Conservation (phyloP, 2,797 vertebrate genomes). For the Melanotaenia pygmaea region DNA sequence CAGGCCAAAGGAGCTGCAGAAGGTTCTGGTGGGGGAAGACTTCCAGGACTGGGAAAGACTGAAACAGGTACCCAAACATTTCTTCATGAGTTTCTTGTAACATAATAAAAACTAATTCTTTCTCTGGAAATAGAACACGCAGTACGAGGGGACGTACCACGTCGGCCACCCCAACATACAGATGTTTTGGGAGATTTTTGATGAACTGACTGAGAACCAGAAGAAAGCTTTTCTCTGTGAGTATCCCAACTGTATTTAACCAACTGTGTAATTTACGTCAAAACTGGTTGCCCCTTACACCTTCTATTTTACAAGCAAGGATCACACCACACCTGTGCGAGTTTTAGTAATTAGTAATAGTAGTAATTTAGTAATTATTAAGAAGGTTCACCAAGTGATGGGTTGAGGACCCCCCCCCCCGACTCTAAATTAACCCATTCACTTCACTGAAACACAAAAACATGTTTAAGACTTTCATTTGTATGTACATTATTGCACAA, state of each 20-base stretch:
- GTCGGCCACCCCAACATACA: conserved; percentile 83
- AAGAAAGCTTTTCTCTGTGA: conserved; percentile 91
- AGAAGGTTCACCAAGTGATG: too few species aligned
- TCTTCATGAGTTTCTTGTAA: neutral
- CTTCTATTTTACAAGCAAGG: too few species aligned
- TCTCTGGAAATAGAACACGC: conserved; percentile 81
- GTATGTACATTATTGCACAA: neutral
- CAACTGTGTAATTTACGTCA: too few species aligned
- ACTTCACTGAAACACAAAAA: neutral
- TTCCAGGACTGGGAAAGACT: conserved; percentile 90
- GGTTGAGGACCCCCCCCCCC: too few species aligned
- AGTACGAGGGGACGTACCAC: conserved; percentile 82
- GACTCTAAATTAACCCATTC: too few species aligned
- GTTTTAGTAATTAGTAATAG: too few species aligned
- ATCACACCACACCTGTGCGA: too few species aligned
- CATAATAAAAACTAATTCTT: rapidly evolving
- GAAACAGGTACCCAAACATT: conserved; percentile 82
- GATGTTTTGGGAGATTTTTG: conserved; percentile 95
- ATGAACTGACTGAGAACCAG: conserved; percentile 88
- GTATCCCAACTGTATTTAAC: conserved; percentile 57
- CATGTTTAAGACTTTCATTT: neutral
- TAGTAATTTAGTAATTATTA: too few species aligned
- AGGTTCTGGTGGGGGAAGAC: conserved; percentile 89
- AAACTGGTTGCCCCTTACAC: too few species aligned
- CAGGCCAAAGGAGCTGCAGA: conserved; percentile 89